Evolutionary conservation across 2,113 vertebrate genomes (phyloP), one percentile per base, ranked within the genome.

Genomic region (Sakesphorus luctuosus): DNA sequence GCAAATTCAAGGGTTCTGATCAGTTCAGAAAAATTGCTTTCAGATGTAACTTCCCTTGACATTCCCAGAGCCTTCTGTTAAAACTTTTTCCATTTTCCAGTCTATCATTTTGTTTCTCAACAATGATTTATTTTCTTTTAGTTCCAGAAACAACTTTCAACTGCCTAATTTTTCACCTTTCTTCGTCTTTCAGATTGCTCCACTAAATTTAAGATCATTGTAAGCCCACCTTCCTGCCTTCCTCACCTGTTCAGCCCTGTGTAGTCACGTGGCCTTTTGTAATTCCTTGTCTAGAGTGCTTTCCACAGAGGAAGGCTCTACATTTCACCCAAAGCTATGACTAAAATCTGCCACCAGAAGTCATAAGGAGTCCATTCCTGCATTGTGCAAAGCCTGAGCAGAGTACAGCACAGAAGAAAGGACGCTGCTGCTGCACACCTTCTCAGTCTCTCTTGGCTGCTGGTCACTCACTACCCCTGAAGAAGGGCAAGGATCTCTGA

Each of bases 1-100:
- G 88, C 84, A 95, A 94, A 96, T 93, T 94, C 73, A 82, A 69
- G 86, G 75, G 74, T 94, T 90, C 75, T 92, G 79, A 95, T 96
- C 94, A 87, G 84, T 94, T 97, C 72, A 76, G 81, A 68, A 94
- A 89, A 92, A 92, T 71, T 61, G 66, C 81, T 90, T 78, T 88
- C 46, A 78, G 72, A 56, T 2, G 9, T 65, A 95, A 56, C 77
- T 90, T 92, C 72, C 58, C 59, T 67, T 84, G 80, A 93, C 56
- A 50, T 87, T 88, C 78, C 75, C 73, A 84, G 72, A 82, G 53
- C 25, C 23, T 75, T 69, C 89, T 95, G 46, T 93, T 85, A 72
- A 90, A 91, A 94, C 19, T 68, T 93, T 50, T 96, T 95, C 77
- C 63, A 92, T 44, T 97, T 93, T 72, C 56, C 62, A 82, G 85